Percentiles rank a stretch among this genome's conserved stretches.
phyloP scores from a whole-genome alignment of 2,888 invertebrate species.

The Trachelus stipa region DNA sequence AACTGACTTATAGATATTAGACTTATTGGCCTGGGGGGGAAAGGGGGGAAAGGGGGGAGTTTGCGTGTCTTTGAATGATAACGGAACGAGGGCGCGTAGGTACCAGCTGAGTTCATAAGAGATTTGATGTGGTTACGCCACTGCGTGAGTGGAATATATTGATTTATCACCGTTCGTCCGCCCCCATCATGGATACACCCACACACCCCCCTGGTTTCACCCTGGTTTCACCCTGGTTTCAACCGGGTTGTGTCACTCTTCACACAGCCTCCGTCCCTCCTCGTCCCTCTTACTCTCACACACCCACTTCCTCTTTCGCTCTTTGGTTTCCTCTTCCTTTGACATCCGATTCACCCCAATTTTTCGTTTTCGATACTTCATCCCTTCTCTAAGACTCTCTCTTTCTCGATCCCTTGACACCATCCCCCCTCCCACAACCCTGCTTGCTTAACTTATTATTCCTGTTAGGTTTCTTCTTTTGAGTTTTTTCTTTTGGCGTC shows the following conservation, averaged over 20 bases:
- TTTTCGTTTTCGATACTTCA: too few species aligned
- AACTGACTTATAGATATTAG: background rate
- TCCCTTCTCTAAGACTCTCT: too few species aligned
- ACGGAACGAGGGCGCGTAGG: conserved; percentile 29
- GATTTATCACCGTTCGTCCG: conserved; percentile 49
- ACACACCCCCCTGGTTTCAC: too few species aligned
- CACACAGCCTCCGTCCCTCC: conserved; percentile 14
- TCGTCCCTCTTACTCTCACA: conserved; percentile 15
- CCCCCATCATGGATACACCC: conserved; percentile 15
- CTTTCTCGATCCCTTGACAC: too few species aligned
- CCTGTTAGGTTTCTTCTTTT: too few species aligned
- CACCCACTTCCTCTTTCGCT: conserved; percentile 8
- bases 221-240: too few species aligned
- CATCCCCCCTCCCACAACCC: too few species aligned
- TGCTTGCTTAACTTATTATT: too few species aligned
- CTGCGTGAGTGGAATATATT: conserved; percentile 60
- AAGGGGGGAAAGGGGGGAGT: background rate
- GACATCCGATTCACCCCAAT: too few species aligned
- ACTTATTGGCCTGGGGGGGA: background rate
- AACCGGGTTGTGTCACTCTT: background rate
- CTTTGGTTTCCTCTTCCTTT: conserved; percentile 1
- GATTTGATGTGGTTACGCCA: conserved; percentile 53
- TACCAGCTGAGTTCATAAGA: conserved; percentile 33
- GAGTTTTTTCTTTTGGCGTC: too few species aligned
- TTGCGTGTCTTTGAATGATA: conserved; percentile 23